These are phyloP conservation scores for Drepana arcuata DNA, from an alignment of 1,140 invertebrate genomes.

Conservation along the genomic window DNA sequence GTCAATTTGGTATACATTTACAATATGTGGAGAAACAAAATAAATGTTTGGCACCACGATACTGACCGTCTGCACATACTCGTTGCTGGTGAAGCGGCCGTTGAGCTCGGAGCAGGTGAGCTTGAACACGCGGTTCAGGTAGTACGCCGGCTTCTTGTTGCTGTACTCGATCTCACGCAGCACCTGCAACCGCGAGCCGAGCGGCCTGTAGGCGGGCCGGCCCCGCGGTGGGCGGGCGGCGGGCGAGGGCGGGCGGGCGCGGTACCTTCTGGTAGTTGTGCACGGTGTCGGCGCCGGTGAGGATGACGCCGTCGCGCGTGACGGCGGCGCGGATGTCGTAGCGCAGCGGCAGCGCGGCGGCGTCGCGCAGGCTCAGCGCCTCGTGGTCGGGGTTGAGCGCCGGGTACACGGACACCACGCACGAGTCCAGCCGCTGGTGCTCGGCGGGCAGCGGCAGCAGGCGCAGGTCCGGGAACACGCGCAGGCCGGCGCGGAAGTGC, in stretches of 20 bases:
- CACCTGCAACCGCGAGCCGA: slow-evolving; percentile 73
- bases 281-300: slow-evolving; percentile 88
- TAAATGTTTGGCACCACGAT: no score
- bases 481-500: slow-evolving; percentile 86
- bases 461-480: slow-evolving; percentile 86
- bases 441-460: slow-evolving; percentile 69
- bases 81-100: slow-evolving; percentile 93
- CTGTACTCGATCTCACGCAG: slow-evolving; percentile 93
- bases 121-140: slow-evolving; percentile 95
- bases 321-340: slow-evolving; percentile 84
- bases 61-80: slow-evolving; percentile 92
- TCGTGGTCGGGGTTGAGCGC: slow-evolving; percentile 96
- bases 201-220: background rate
- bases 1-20: no score
- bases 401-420: slow-evolving; percentile 92
- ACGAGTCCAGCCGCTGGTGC: slow-evolving; percentile 87
- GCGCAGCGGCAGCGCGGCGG: slow-evolving; percentile 77
- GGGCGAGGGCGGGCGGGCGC: no score
- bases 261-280: slow-evolving; percentile 86
- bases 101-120: slow-evolving; percentile 94
- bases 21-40: no score
- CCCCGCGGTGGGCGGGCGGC: background rate
- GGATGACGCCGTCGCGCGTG: slow-evolving; percentile 86
- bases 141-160: slow-evolving; percentile 94
- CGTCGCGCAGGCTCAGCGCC: slow-evolving; percentile 82